Evolutionary conservation across 2,888 invertebrate species (phyloP), one percentile per base, ranked within the genome.

Genomic region (Dynastes tityus): DNA sequence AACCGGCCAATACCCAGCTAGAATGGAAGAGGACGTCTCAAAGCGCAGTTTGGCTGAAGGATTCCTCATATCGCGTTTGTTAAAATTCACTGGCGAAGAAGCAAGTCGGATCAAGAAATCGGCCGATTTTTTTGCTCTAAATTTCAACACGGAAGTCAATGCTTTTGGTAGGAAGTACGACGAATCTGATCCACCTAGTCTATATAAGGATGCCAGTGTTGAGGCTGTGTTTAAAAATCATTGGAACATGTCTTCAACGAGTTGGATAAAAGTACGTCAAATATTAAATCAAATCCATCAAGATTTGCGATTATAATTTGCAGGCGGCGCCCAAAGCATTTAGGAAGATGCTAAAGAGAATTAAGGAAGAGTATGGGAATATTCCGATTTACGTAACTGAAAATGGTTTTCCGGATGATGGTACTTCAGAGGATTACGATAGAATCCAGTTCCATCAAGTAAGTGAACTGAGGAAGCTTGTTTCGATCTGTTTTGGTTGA

Each of bases 401-500:
- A 71, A 78, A 77, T 65, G 80, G 80, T 8, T 80, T 70, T 71
- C 58, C 78, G 6, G 80, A 80, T 74, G 63, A 55, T 22, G 80
- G 78, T 3, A 64, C 65, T 40, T 53, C 75, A 1, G 76, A 80
- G 63, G 80, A 80, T 67, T 74, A 79, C 40, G 80, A 58, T n/a
- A 53, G 80, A 51, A 76, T 75, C 9, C 70, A 79, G 27, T 80
- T 79, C 32, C 65, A 71, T 61, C 77, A 79, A 49, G 80, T 80
- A 29, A 76, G 74, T 78, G 5, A 37, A 37, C 32, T 37, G 32
- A 5, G 4, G 32, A 37, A 37, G 32, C 4, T 32, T 32, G 32
- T 45, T 37, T 32, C 22, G 5, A 61, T 11, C 40, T 55, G 9
- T 11, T 61, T 27, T 53, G 51, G 32, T 68, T 11, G 51, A 37